Conservation (phyloP, 1,140 invertebrate species). For the Scaptodrosophila lebanonensis region DNA sequence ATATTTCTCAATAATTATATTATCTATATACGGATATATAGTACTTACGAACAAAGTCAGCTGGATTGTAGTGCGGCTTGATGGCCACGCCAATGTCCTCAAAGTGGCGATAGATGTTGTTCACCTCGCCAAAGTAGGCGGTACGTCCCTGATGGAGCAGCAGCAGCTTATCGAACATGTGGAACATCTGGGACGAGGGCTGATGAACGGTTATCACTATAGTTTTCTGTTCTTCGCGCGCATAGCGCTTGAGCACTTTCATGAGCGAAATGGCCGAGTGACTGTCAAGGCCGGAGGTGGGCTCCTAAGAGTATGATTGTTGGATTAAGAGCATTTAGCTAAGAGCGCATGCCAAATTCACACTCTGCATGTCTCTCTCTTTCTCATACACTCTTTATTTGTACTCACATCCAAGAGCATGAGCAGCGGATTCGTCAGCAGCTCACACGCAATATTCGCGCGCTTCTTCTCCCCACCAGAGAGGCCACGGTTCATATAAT, state of each 20-base stretch:
- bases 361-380: not conserved
- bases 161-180: conserved; percentile 90
- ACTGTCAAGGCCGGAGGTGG: conserved; percentile 91
- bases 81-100: conserved; percentile 85
- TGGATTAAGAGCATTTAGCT: not conserved
- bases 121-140: conserved; percentile 88
- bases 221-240: conserved; percentile 87
- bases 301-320: conserved; percentile 82
- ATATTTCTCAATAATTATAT: too few relatives aligned
- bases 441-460: conserved; percentile 91
- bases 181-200: conserved; percentile 92
- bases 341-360: not conserved
- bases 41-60: conserved; percentile 89
- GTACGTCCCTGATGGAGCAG: conserved; percentile 87
- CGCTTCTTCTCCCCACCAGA: conserved; percentile 93
- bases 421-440: conserved; percentile 89
- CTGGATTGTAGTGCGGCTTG: conserved; percentile 90
- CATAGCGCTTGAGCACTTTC: conserved; percentile 85
- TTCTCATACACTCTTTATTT: too few relatives aligned
- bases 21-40: too few relatives aligned
- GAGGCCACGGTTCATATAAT: conserved; percentile 86
- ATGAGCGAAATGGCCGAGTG: conserved; percentile 88
- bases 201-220: conserved; percentile 91
- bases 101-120: conserved; percentile 88
- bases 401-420: conserved; percentile 93